Evolutionary conservation across 2,888 invertebrate genomes (phyloP), one percentile per base, ranked within the genome.

Genomic region (Oscheius onirici): DNA sequence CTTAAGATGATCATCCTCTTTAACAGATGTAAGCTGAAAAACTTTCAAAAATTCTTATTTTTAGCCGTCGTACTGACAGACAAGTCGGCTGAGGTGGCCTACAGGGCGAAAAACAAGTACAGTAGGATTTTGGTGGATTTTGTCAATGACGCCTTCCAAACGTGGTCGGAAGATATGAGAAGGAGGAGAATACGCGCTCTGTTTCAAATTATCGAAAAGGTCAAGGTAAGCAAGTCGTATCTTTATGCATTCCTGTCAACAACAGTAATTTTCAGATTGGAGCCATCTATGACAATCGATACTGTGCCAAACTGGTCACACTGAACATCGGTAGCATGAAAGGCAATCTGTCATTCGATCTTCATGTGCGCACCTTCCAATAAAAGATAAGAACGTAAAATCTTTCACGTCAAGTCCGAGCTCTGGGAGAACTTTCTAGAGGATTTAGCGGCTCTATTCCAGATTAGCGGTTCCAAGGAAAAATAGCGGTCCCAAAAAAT

Each of bases 1-100:
- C 20, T 63, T 13, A 63, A 63, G 49, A 63, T 63, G 63, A 63
- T 63, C 15, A 28, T 49, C 24, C 34, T 63, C 17, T 63, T 63
- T 28, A 63, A 49, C 1, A 49, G 63, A 63, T 44, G 63, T 63
- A 46, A 40, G 28, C 13, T 5, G 11, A n/a, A n/a, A n/a, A n/a
- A n/a, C n/a, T n/a, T n/a, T n/a, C n/a, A n/a, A n/a, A n/a, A n/a
- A n/a, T n/a, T n/a, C n/a, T n/a, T n/a, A n/a, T n/a, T n/a, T 63
- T 49, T 11, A 63, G 63, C 49, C 10, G 11, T 24, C 13, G 10
- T 49, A 2, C 11, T 63, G n/a, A 26, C 63, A 26, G 63, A 63
- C 20, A 49, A 46, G n/a, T 44, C 63, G 2, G 63, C 63, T 3
- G 40, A 26, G 10, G 46, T 63, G 11, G 63, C 20, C 2, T 24